Evolutionary conservation across 2,113 vertebrate species (phyloP), one percentile per base, ranked within the genome.

Genomic region (Proterorhinus semilunaris): DNA sequence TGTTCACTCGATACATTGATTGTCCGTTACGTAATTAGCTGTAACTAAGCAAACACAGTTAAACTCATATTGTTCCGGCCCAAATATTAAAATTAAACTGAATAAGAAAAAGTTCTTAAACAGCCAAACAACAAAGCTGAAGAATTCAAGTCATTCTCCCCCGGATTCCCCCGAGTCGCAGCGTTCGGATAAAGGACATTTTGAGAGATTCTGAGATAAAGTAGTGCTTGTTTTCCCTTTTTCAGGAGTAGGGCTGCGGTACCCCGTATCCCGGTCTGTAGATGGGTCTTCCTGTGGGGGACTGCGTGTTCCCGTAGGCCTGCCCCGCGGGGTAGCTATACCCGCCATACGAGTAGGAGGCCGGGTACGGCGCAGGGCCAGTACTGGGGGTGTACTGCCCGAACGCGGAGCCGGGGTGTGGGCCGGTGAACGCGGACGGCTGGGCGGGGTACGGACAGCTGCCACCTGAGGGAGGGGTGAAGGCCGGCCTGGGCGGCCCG

Each of bases 221-320:
- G 66, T 17, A 44, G 71, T 64, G 67, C 75, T 79, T 84, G n/a
- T 36, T 36, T 54, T 36, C 27, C 2, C 3, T 21, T 11, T 58
- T 58, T 92, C 90, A 93, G 79, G 92, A 93, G 79, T 90, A 93
- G 13, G 86, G 89, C 82, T 93, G 91, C 27, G 93, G 88, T 10
- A 93, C 89, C 55, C 92, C 90, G 62, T 91, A 91, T 54, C 92
- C 92, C 36, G 91, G 87, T 90, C 91, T 88, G 83, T 86, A 90
- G 58, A 91, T 67, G 10, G 91, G 90, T 80, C 89, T 88, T 64
- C 86, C 89, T 27, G 88, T 72, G 62, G 91, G 85, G 17, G 92
- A 89, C 82, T 92, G 91, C 75, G 89, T 82, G 53, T 67, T 81
- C 74, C 88, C 79, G 59, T 85, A 85, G 62, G 76, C 2, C 0